Evolutionary conservation across 1,140 invertebrate genomes (phyloP).

Genomic region (Diorhabda carinulata): DNA sequence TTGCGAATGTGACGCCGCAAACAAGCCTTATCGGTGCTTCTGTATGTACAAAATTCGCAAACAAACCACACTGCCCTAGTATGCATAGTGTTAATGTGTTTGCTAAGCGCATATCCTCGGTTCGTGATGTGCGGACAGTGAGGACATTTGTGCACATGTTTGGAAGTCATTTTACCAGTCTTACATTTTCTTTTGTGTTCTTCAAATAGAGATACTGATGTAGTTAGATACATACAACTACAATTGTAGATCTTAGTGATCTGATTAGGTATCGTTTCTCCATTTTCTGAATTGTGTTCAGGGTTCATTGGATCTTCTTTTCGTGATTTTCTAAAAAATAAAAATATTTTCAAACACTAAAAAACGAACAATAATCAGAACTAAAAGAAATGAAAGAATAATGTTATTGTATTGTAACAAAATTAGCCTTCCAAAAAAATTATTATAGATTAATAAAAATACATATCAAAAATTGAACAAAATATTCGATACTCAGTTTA

Average conservation of each 20-base stretch:
- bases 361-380: background rate
- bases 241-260: constrained; percentile 14
- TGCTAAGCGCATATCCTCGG: constrained; percentile 19
- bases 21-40: constrained; percentile 17
- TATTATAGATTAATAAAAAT: no score
- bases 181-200: constrained; percentile 13
- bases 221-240: constrained; percentile 16
- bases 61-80: constrained; percentile 21
- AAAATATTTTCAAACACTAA: background rate
- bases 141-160: constrained; percentile 15
- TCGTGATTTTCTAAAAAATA: background rate
- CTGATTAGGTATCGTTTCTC: background rate
- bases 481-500: no score
- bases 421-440: no score
- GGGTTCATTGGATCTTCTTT: background rate
- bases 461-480: no score
- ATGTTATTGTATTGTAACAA: no score
- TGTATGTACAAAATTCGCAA: constrained; percentile 19
- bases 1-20: constrained; percentile 15
- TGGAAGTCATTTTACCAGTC: background rate
- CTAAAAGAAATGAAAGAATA: no score
- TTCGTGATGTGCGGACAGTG: constrained; percentile 22
- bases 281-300: background rate
- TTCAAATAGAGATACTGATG: constrained; percentile 1
- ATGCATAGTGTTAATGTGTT: constrained; percentile 24